Evolutionary conservation across 2,113 vertebrate genomes (phyloP).

Genomic region (Peromyscus californicus): DNA sequence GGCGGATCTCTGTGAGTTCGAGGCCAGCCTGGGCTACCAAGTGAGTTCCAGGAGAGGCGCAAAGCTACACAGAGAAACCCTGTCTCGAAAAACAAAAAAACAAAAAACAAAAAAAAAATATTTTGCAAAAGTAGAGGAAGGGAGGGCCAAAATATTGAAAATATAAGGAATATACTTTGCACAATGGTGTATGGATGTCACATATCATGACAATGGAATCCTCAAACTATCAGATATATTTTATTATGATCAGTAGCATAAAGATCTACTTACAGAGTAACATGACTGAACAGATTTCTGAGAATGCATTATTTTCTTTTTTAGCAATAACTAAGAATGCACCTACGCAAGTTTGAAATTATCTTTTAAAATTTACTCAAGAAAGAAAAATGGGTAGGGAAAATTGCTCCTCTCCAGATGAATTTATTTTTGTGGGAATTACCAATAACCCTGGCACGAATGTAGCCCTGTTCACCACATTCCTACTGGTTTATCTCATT

Average conservation of each 20-base stretch:
- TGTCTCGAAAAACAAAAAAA: too few relatives aligned
- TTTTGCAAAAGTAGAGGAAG: too few relatives aligned
- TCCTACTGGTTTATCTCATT: not conserved
- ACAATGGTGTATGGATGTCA: not conserved
- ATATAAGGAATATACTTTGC: not conserved
- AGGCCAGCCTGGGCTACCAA: too few relatives aligned
- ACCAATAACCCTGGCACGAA: not conserved
- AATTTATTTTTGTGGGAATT: constrained; percentile 61
- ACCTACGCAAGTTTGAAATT: too few relatives aligned
- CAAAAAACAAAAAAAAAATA: too few relatives aligned
- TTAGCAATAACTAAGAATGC: not conserved
- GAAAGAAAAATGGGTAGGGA: not conserved
- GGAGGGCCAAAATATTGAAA: not conserved
- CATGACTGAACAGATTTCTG: not conserved
- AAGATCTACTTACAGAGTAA: not conserved
- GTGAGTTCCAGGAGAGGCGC: too few relatives aligned
- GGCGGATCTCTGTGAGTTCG: too few relatives aligned
- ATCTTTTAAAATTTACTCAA: not conserved
- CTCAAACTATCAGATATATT: not conserved
- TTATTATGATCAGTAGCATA: not conserved
- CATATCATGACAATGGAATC: not conserved
- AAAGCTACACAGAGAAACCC: too few relatives aligned
- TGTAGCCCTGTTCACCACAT: not conserved
- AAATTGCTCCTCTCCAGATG: constrained; percentile 21
- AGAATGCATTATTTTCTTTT: not conserved